Evolutionary conservation across 2,797 vertebrate species (phyloP).

Genomic region (Micromesistius poutassou): DNA sequence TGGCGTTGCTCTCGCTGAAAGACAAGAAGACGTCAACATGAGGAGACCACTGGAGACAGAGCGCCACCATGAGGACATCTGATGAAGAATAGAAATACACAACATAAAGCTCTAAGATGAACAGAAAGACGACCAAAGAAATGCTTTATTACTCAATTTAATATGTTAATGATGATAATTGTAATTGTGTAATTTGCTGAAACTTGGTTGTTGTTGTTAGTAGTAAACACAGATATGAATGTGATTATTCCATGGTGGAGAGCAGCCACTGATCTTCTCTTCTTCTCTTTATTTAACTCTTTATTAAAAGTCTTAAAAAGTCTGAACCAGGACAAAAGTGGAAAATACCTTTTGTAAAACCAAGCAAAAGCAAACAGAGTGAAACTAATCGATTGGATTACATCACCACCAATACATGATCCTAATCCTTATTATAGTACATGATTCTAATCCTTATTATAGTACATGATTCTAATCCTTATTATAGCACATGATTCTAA

Average conservation of each 20-base stretch:
- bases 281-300: neutral
- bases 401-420: neutral
- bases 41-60: neutral
- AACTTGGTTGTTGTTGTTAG: neutral
- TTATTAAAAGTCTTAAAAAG: neutral
- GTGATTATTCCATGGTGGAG: neutral
- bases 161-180: neutral
- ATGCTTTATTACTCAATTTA: neutral
- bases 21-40: neutral
- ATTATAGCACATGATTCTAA: too few species aligned
- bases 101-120: neutral
- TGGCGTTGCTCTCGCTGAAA: conserved; percentile 80
- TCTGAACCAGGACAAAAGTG: neutral
- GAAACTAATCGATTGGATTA: neutral
- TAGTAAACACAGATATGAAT: neutral
- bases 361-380: neutral
- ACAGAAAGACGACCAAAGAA: neutral
- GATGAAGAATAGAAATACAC: neutral
- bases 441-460: too few species aligned
- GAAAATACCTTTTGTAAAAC: neutral
- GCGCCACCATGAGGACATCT: neutral
- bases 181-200: neutral
- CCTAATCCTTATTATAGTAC: too few species aligned
- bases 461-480: too few species aligned
- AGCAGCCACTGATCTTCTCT: neutral